A percentile compares a stretch with the other conserved stretches of the same genome.
Conservation (phyloP, 2,113 vertebrate genomes). For the Forbesichthys papilliferus region DNA sequence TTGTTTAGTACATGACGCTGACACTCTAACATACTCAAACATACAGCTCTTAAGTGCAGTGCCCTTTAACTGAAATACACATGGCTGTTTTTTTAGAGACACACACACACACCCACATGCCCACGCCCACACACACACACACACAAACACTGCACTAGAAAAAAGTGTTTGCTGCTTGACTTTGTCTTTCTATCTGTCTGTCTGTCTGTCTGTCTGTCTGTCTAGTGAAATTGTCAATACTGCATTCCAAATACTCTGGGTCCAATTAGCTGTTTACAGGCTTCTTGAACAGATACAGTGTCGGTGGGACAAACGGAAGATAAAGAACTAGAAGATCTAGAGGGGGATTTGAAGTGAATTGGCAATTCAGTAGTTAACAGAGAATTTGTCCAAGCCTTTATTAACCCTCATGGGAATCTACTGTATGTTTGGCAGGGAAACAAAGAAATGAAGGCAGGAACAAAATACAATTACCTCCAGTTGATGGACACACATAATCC, state of each 20-base stretch:
- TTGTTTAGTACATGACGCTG: slow-evolving; percentile 31
- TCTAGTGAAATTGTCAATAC: too few species aligned
- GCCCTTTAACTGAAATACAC: slow-evolving; percentile 1
- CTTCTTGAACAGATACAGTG: not conserved
- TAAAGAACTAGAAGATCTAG: not conserved
- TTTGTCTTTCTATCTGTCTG: too few species aligned
- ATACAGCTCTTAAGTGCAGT: too few species aligned
- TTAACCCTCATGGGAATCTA: not conserved
- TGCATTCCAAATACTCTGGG: too few species aligned
- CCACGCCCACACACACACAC: not conserved
- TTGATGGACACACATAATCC: not conserved
- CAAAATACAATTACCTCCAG: not conserved
- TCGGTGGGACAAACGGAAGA: not conserved
- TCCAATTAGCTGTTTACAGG: slow-evolving; percentile 22
- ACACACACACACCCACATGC: not conserved
- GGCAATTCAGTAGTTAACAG: too few species aligned
- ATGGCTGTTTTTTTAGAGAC: not conserved
- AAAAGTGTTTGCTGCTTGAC: too few species aligned
- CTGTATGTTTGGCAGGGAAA: slow-evolving; percentile 1
- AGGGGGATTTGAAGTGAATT: too few species aligned
- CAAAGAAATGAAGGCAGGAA: not conserved
- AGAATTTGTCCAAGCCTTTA: too few species aligned
- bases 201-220: too few species aligned
- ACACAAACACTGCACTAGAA: not conserved
- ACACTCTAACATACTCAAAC: too few species aligned